Conservation (phyloP, 2,888 invertebrate genomes). For the Sialis fuliginosa region DNA sequence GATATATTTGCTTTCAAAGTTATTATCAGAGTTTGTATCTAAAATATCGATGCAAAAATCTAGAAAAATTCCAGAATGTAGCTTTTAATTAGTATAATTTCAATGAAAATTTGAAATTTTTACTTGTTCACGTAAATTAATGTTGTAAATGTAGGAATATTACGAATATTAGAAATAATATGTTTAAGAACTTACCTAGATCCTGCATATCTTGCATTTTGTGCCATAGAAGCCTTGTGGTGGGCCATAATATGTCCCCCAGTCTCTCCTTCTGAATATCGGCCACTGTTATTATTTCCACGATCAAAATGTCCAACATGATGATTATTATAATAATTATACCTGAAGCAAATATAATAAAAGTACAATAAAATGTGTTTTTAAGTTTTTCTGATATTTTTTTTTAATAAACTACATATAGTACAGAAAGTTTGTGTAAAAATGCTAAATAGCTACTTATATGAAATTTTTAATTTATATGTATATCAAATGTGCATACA, state of each 20-base stretch:
- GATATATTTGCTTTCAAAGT: too few relatives aligned
- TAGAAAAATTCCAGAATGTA: too few relatives aligned
- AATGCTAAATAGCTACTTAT: neutral
- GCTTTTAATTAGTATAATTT: too few relatives aligned
- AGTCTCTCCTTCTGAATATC: constrained; percentile 29
- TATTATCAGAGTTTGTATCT: too few relatives aligned
- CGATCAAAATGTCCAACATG: constrained; percentile 27
- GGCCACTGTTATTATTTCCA: constrained; percentile 34
- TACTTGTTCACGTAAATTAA: too few relatives aligned
- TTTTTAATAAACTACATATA: constrained; percentile 9
- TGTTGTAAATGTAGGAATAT: too few relatives aligned
- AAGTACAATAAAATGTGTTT: neutral
- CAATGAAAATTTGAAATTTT: too few relatives aligned
- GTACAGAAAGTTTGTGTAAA: neutral
- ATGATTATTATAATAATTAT: constrained; percentile 39
- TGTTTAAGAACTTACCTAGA: constrained; percentile 28
- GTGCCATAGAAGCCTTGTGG: constrained; percentile 36
- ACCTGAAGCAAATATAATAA: neutral
- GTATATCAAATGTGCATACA: neutral
- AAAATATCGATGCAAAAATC: too few relatives aligned
- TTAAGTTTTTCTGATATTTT: constrained; percentile 15
- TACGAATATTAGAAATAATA: neutral
- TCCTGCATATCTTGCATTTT: constrained; percentile 45
- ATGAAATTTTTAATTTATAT: neutral
- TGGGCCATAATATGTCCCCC: constrained; percentile 33